These are phyloP conservation scores for Hippolais icterina DNA, from an alignment of 2,113 vertebrate species.

Conservation along the genomic window DNA sequence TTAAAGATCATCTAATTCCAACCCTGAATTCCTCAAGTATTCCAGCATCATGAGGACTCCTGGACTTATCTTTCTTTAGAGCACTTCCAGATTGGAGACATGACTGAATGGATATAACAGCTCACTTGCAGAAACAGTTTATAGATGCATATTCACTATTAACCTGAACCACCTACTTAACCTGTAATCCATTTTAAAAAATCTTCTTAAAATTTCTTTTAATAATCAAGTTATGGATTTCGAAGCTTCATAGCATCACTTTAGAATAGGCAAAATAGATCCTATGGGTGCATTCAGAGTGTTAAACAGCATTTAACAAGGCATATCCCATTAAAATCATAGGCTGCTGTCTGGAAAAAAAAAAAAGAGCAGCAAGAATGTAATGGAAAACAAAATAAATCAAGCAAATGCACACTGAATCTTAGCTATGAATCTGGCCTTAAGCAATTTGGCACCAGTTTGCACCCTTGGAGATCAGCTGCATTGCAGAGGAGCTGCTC, in stretches of 20 bases:
- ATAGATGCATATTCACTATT: neutral
- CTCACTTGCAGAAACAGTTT: neutral
- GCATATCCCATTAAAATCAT: neutral
- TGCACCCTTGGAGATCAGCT: conserved; percentile 42
- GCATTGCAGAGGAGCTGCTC: conserved; percentile 54
- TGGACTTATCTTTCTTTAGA: neutral
- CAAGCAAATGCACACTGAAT: conserved; percentile 7
- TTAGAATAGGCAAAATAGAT: neutral
- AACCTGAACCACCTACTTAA: neutral
- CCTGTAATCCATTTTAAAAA: neutral
- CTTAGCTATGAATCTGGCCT: conserved; percentile 36
- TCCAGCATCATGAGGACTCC: neutral
- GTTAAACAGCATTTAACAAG: conserved; percentile 27
- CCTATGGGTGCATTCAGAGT: neutral
- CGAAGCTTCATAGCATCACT: neutral
- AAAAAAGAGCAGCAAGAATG: neutral
- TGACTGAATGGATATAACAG: neutral
- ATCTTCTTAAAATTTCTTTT: neutral
- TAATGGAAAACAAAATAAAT: conserved; percentile 46
- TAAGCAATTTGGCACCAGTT: conserved; percentile 14
- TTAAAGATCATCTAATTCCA: neutral
- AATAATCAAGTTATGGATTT: neutral
- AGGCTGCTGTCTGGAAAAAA: neutral
- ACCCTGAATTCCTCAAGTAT: neutral
- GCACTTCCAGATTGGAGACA: neutral